A percentile compares a stretch with the other conserved stretches of the same genome.
These are phyloP conservation scores for Sternotherus odoratus DNA, from an alignment of 2,797 vertebrate species.

Conservation along the genomic window DNA sequence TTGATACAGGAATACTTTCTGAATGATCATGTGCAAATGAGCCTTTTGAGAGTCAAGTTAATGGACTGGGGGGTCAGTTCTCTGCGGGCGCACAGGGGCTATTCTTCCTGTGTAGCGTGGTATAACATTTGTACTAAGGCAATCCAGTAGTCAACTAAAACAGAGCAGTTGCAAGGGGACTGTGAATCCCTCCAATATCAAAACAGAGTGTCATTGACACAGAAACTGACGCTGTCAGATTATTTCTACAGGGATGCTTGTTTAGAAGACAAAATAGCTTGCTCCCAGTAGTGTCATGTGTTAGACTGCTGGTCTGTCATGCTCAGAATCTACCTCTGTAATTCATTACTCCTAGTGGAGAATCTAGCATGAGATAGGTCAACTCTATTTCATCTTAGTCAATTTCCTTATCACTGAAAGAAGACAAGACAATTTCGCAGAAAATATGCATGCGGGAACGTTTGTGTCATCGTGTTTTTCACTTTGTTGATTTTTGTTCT, in stretches of 20 bases:
- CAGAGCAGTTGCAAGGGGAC: background rate
- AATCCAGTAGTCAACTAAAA: background rate
- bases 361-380: background rate
- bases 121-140: background rate
- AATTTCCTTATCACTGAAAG: background rate
- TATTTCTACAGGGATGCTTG: background rate
- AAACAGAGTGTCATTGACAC: background rate
- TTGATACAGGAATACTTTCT: background rate
- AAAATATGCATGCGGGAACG: background rate
- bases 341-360: background rate
- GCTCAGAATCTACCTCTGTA: background rate
- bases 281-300: background rate
- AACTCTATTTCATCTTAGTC: background rate
- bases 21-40: background rate
- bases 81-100: background rate
- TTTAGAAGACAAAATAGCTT: background rate
- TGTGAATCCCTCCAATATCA: background rate
- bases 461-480: background rate
- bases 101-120: background rate
- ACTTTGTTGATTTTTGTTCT: background rate
- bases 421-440: background rate
- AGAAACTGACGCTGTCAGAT: background rate
- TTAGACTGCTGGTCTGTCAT: background rate
- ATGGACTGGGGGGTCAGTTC: background rate
- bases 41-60: background rate